A percentile compares a stretch with the other conserved stretches of the same genome.
These are phyloP conservation scores for Tachysurus vachellii DNA, from an alignment of 2,113 vertebrate genomes.

Conservation along the genomic window DNA sequence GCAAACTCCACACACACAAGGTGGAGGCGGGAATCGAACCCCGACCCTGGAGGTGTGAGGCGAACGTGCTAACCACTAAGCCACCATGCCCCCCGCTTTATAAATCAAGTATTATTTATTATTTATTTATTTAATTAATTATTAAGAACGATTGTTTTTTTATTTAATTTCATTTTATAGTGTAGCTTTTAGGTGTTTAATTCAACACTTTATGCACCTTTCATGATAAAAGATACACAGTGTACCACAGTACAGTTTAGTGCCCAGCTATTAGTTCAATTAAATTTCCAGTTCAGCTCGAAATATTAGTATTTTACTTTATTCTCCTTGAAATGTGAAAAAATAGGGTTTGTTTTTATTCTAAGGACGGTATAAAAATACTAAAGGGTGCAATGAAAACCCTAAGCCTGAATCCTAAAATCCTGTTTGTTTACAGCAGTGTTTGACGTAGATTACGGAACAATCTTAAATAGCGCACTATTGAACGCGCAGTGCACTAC, in stretches of 20 bases:
- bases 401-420: too few relatives aligned
- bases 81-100: too few relatives aligned
- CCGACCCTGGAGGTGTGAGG: too few relatives aligned
- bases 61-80: too few relatives aligned
- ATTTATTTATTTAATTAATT: too few relatives aligned
- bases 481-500: background rate
- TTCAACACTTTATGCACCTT: background rate
- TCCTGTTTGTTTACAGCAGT: background rate
- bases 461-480: background rate
- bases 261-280: background rate
- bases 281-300: constrained; percentile 3
- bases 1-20: too few relatives aligned
- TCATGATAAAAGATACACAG: background rate
- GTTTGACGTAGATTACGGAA: background rate
- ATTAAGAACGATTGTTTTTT: too few relatives aligned
- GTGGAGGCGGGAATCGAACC: too few relatives aligned
- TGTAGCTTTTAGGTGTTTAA: background rate
- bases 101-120: too few relatives aligned
- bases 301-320: constrained; percentile 8
- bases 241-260: background rate
- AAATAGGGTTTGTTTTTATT: background rate
- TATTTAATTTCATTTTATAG: background rate
- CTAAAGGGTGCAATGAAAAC: background rate
- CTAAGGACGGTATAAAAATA: background rate
- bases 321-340: background rate